Evolutionary conservation across 2,888 invertebrate genomes (phyloP).

Genomic region (Synanthedon tipuliformis): DNA sequence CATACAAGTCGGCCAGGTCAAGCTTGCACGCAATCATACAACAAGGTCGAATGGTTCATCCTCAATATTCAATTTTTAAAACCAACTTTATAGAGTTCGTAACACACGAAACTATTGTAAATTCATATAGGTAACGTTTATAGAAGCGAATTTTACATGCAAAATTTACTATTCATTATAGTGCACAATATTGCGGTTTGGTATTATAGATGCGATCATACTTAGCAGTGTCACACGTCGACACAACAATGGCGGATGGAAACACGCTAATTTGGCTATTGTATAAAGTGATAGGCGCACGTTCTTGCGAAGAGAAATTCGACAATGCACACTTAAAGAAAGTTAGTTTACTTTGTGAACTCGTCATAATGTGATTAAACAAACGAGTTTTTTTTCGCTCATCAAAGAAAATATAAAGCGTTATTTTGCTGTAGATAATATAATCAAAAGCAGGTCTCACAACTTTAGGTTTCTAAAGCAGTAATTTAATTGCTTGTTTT

Average conservation of each 20-base stretch:
- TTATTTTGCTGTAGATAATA: neutral
- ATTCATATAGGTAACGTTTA: neutral
- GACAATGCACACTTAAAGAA: conserved; percentile 59
- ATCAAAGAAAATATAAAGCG: conserved; percentile 10
- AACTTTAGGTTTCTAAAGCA: neutral
- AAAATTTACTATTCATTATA: neutral
- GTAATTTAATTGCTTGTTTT: neutral
- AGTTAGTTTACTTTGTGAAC: conserved; percentile 49
- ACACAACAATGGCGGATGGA: conserved; percentile 37
- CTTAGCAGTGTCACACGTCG: conserved; percentile 20
- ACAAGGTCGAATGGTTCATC: conserved; percentile 19
- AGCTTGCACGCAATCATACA: conserved; percentile 24
- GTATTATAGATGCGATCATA: conserved; percentile 10
- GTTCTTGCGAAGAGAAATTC: conserved; percentile 46
- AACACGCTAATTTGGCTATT: conserved; percentile 44
- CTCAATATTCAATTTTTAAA: neutral
- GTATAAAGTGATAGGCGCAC: conserved; percentile 32
- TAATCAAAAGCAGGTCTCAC: neutral
- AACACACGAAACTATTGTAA: neutral
- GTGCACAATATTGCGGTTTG: neutral
- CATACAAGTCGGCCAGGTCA: conserved; percentile 23
- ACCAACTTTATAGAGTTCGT: neutral
- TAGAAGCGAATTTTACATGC: neutral
- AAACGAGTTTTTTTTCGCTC: conserved; percentile 36
- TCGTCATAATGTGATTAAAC: conserved; percentile 47